Base-by-base conservation (phyloP, 1,140 invertebrate genomes). In the Scaptomyza montana region DNA sequence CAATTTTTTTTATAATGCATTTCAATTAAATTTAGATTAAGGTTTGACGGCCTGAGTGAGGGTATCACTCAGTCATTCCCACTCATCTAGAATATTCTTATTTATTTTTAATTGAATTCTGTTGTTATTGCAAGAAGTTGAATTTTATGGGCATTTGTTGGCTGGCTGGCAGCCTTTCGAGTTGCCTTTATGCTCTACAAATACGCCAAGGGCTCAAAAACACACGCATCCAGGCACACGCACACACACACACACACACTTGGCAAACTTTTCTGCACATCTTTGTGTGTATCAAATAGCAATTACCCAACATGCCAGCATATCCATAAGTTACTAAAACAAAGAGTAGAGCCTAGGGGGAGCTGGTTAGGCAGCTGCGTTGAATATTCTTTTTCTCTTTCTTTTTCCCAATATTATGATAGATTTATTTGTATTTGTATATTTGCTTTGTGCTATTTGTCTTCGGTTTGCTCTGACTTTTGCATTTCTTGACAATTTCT, bases 51-150 rank as follows among this genome's bases (percentile, higher is more conserved):
- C 10, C 41, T n/a, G n/a, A n/a, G 46, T 16, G 33, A 59, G 36
- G 46, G 51, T 49, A 64, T 49, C 2, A 25, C 1, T 4, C 3
- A 47, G 39, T 50, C 64, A 5, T 9, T 13, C 7, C n/a, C 13
- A 12, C 6, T 9, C 4, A 2, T 9, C 0, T 39, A 8, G 16
- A 8, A 3, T 13, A 43, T n/a, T 43, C 2, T 25, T 33, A 3
- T 13, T 41, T 50, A 12, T n/a, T 55, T 54, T 71, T 75, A 71
- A 75, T 75, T 71, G 73, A 75, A 71, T 75, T 70, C 16, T 43
- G 39, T 33, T 57, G 39, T 33, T 57, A 56, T 62, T 45, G 56
- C 33, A 47, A 61, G 46, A 62, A 64, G 50, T 71, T 41, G 47
- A 41, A 50, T 57, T 64, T 70, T 56, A 53, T 30, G 36, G 28